Conservation (phyloP, 2,888 invertebrate species). For the Caenorhabditis wallacei region DNA sequence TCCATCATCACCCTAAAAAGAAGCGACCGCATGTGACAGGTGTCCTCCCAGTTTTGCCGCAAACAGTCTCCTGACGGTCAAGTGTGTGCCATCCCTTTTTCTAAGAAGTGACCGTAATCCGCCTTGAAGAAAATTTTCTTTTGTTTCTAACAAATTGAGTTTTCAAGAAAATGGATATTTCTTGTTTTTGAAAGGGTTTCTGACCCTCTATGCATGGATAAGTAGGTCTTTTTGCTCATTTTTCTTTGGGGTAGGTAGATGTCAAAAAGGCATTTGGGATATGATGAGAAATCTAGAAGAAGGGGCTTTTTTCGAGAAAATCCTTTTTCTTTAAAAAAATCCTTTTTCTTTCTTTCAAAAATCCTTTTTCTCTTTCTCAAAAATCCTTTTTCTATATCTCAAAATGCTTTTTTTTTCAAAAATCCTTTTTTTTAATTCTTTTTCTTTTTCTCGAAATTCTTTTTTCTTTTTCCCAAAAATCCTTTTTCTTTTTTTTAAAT, state of each 20-base stretch:
- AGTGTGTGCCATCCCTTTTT: slow-evolving; percentile 15
- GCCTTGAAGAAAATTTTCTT: too few species aligned
- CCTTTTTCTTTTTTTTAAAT: too few species aligned
- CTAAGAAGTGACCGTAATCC: too few species aligned
- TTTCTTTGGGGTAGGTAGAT: neutral
- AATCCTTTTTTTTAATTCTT: too few species aligned
- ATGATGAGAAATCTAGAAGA: neutral
- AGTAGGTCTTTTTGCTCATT: slow-evolving; percentile 15
- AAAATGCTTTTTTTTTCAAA: too few species aligned
- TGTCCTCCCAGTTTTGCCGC: slow-evolving; percentile 48
- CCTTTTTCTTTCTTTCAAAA: neutral
- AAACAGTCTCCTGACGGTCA: slow-evolving; percentile 41
- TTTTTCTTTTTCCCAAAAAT: too few species aligned
- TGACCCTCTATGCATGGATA: slow-evolving; percentile 30
- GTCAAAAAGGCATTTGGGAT: neutral
- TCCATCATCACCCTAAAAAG: slow-evolving; percentile 50
- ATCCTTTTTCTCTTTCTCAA: too few species aligned
- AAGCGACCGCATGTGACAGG: slow-evolving; percentile 46
- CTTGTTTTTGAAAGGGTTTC: neutral
- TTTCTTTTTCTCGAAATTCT: too few species aligned
- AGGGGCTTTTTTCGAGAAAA: neutral
- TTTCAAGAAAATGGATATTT: neutral
- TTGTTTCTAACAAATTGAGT: neutral
- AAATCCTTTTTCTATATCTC: too few species aligned
- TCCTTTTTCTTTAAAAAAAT: neutral